Conservation (phyloP, 2,888 invertebrate species). For the Drosophila stalkeri region DNA sequence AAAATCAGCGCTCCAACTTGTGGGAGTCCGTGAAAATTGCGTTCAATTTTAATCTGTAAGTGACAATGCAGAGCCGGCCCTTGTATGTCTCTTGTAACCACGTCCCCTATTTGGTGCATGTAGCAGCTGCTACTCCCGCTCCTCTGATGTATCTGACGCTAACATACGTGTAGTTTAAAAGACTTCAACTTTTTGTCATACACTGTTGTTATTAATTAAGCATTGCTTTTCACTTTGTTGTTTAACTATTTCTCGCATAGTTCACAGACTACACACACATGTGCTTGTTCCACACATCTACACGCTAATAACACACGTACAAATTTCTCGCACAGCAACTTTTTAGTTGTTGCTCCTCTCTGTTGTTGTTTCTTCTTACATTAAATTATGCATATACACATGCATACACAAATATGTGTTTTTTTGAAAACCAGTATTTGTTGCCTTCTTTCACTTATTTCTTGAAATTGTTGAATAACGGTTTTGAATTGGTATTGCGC, state of each 20-base stretch:
- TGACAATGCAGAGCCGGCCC: background rate
- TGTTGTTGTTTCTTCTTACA: slow-evolving; percentile 50
- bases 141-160: slow-evolving; percentile 30
- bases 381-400: slow-evolving; percentile 30
- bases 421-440: slow-evolving; percentile 73
- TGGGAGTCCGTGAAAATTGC: slow-evolving; percentile 54
- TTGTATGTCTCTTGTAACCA: slow-evolving; percentile 8
- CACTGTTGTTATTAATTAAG: slow-evolving; percentile 55
- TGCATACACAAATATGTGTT: slow-evolving; percentile 16
- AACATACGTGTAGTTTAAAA: slow-evolving; percentile 40
- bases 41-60: slow-evolving; percentile 16
- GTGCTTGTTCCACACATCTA: slow-evolving; percentile 10
- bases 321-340: slow-evolving; percentile 73
- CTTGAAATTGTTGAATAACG: slow-evolving; percentile 76
- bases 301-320: slow-evolving; percentile 52
- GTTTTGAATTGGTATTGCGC: slow-evolving; percentile 68
- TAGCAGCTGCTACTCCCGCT: background rate
- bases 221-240: slow-evolving; percentile 69
- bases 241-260: slow-evolving; percentile 42
- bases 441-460: slow-evolving; percentile 76
- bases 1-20: slow-evolving; percentile 33
- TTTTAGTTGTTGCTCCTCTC: slow-evolving; percentile 58
- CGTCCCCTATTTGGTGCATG: background rate
- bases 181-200: slow-evolving; percentile 56
- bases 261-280: slow-evolving; percentile 30